Evolutionary conservation across 2,113 vertebrate species (phyloP).

Genomic region (human): GRCh38 chr15:73357501-73358000

Average conservation of each 20-base stretch:
- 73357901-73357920: not conserved
- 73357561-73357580: not conserved
- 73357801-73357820: not conserved
- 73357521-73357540: not conserved
- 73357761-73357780: not conserved
- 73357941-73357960: slow-evolving; percentile 26
- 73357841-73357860: not conserved
- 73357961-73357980: slow-evolving; percentile 72
- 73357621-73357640: not conserved
- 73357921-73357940: not conserved
- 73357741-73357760: not conserved
- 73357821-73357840: not conserved
- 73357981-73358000: slow-evolving; percentile 66
- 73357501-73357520: not conserved
- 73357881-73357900: not conserved
- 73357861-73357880: not conserved
- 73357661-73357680: not conserved
- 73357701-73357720: not conserved
- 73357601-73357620: not conserved
- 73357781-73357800: not conserved
- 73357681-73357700: not conserved
- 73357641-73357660: not conserved
- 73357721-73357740: not conserved
- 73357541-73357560: not conserved
- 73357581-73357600: not conserved